Percentiles rank a stretch among this genome's conserved stretches.
Evolutionary conservation across 37 sponge, comb jelly and placozoan genomes (phyloP).

Genomic region (Oopsacas minuta): DNA sequence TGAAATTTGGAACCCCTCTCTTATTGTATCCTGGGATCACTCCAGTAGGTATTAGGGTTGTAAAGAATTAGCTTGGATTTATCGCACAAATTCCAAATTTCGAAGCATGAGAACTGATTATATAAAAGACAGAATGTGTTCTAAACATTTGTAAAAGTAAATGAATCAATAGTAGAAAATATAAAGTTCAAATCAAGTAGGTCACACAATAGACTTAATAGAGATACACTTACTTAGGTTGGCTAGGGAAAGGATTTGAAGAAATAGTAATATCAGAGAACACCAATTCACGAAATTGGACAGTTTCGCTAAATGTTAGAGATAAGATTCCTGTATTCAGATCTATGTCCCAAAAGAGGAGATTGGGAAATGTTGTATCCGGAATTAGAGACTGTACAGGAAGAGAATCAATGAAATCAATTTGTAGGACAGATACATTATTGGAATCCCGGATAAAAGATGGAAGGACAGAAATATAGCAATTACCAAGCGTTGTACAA

Average conservation of each 20-base stretch:
- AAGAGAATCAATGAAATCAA: slow-evolving; percentile 33
- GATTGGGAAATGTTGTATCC: slow-evolving; percentile 50
- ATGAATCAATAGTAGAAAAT: too few species aligned
- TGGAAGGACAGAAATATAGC: background rate
- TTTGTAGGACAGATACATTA: slow-evolving; percentile 30
- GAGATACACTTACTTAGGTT: background rate
- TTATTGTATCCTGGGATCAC: too few species aligned
- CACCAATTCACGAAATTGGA: slow-evolving; percentile 20
- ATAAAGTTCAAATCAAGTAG: too few species aligned
- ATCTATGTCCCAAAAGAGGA: slow-evolving; percentile 63
- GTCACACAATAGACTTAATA: too few species aligned
- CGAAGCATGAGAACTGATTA: too few species aligned
- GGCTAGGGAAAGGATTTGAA: background rate
- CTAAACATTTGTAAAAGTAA: too few species aligned
- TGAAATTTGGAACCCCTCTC: too few species aligned
- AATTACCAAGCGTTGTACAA: background rate
- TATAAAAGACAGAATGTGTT: too few species aligned
- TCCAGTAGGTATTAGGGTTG: too few species aligned
- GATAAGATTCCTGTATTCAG: slow-evolving; percentile 35
- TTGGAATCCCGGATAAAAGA: slow-evolving; percentile 45
- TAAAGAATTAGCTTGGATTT: too few species aligned
- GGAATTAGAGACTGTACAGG: slow-evolving; percentile 39
- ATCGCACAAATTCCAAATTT: too few species aligned
- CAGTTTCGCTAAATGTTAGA: slow-evolving; percentile 65
- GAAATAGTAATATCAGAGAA: background rate